phyloP scores from a whole-genome alignment of 1,140 invertebrate species.

The Zaprionus ghesquierei region DNA sequence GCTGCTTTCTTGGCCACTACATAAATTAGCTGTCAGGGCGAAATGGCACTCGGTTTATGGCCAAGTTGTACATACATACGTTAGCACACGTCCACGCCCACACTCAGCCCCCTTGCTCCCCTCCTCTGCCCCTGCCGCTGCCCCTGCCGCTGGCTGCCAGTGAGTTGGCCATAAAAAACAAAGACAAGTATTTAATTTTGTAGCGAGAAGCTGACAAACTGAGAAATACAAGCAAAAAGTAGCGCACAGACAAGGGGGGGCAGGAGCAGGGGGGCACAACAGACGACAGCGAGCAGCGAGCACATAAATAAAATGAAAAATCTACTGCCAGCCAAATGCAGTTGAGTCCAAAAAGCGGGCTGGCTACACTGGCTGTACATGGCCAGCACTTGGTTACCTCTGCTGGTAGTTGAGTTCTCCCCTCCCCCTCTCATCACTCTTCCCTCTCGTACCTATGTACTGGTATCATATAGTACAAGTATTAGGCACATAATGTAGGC shows the following conservation, averaged over 20 bases:
- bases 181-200: conserved; percentile 81
- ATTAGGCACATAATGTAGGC: conserved; percentile 78
- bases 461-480: conserved; percentile 18
- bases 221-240: conserved; percentile 61
- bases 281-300: conserved; percentile 26
- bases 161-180: conserved; percentile 52
- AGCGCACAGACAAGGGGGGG: not conserved
- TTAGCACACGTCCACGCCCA: conserved; percentile 54
- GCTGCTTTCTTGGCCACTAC: conserved; percentile 69
- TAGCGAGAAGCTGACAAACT: conserved; percentile 75
- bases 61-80: conserved; percentile 41
- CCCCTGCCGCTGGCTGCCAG: not conserved
- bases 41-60: conserved; percentile 56
- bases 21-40: conserved; percentile 77
- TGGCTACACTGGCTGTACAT: not conserved
- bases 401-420: not conserved
- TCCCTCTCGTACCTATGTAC: conserved; percentile 8
- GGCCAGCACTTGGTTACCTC: conserved; percentile 51
- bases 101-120: not conserved
- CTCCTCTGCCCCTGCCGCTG: too few species aligned
- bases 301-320: conserved; percentile 82
- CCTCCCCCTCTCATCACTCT: not conserved
- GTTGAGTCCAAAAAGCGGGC: conserved; percentile 36
- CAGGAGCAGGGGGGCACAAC: not conserved
- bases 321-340: conserved; percentile 79